Evolutionary conservation across 2,113 vertebrate genomes (phyloP).

Genomic region (Pterocles burchelli): DNA sequence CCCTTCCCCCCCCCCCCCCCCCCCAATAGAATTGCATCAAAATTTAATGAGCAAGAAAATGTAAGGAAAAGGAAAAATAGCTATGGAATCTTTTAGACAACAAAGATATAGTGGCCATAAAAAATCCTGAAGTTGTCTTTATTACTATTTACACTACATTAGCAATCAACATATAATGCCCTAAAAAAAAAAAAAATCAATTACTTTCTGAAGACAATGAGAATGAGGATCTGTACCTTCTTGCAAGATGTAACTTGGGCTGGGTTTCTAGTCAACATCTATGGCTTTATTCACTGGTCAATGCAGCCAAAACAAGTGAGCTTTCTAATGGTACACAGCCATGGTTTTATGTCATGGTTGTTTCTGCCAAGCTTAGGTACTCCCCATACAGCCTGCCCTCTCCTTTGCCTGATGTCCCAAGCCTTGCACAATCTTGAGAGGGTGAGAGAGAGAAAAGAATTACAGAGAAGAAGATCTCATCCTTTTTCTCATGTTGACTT

Average conservation of each 20-base stretch:
- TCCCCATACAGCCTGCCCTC: background rate
- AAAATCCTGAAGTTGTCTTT: background rate
- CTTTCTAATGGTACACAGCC: background rate
- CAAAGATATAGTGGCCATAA: background rate
- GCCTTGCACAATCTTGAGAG: background rate
- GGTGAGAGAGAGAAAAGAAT: background rate
- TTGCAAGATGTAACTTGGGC: background rate
- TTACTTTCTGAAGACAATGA: background rate
- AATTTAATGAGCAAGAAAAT: background rate
- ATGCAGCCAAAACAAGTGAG: background rate
- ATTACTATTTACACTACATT: background rate
- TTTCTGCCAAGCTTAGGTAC: background rate
- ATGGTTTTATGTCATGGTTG: background rate
- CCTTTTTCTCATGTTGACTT: background rate
- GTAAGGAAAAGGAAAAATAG: background rate
- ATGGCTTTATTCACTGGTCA: background rate
- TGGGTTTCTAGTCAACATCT: background rate
- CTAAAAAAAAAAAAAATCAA: background rate
- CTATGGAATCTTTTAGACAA: background rate
- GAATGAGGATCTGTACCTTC: background rate
- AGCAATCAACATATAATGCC: background rate
- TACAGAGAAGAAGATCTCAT: background rate
- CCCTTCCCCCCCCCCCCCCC: too few relatives aligned
- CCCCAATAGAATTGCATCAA: background rate
- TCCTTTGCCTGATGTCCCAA: background rate